These are phyloP conservation scores for Microplitis deprimator DNA, from an alignment of 2,888 invertebrate species.

Conservation along the genomic window DNA sequence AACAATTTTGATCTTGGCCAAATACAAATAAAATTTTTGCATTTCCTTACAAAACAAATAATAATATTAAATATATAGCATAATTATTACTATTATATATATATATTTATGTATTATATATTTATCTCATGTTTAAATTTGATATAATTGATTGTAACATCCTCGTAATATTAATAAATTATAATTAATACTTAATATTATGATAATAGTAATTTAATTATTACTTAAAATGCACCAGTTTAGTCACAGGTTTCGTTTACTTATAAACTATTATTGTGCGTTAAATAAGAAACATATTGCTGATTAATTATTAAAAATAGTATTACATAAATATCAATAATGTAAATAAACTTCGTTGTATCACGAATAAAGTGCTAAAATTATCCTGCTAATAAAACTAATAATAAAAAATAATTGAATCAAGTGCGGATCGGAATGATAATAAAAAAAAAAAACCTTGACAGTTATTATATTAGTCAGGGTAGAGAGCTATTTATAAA, in stretches of 20 bases:
- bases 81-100: background rate
- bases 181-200: conserved; percentile 1
- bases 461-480: conserved; percentile 37
- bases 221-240: conserved; percentile 1
- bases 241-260: conserved; percentile 16
- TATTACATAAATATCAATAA: background rate
- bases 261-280: conserved; percentile 10
- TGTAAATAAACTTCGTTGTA: background rate
- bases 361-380: background rate
- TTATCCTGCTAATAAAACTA: background rate
- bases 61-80: background rate
- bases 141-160: conserved; percentile 2
- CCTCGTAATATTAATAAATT: background rate
- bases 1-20: conserved; percentile 50
- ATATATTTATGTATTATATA: conserved; percentile 4
- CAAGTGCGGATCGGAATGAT: background rate
- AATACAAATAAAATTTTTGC: conserved; percentile 33
- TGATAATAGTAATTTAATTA: background rate
- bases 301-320: background rate
- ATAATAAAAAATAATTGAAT: conserved; percentile 24
- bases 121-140: conserved; percentile 5
- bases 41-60: conserved; percentile 26
- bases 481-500: conserved; percentile 24
- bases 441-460: conserved; percentile 18
- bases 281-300: background rate